Base-by-base conservation (phyloP, 2,888 invertebrate species). In the Unio pictorum region DNA sequence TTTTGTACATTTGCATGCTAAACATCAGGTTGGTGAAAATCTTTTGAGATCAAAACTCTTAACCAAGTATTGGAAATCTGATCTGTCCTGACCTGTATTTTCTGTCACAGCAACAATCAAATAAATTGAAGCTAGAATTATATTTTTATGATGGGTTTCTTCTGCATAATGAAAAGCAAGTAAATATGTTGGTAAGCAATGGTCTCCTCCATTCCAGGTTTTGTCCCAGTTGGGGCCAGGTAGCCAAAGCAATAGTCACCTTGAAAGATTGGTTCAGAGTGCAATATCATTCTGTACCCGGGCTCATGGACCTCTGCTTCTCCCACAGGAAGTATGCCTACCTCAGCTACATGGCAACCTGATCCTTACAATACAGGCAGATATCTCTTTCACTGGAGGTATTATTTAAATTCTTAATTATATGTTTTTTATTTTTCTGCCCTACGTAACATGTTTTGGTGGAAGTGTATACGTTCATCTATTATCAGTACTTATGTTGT, bases 301-400 rank as follows among this genome's bases (percentile, higher is more conserved):
- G 7, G 59, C 60, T 7, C 23, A 54, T 15, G 66, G 59, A 4
- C 76, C 84, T 8, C 58, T 80, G 55, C 73, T 85, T 20, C 57
- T 79, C 26, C 85, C 85, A 0, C 62, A 64, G 23, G 67, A 71
- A 28, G 69, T 69, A 20, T 81, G 81, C 71, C 67, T 83, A 71
- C 72, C 78, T 11, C 70, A 72, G 30, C 85, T 82, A 55, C 80
- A 79, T 4, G 79, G 78, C 11, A 62, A 72, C 57, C 73, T 83
- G 4, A 70, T 78, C 58, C 69, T 72, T 59, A 72, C 78, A 30
- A 76, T 84, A 34, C 70, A 76, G 59, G 68, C 75, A 1, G 74
- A 79, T 62, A 59, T 81, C 11, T 66, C 62, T 54, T 18, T 72
- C 0, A 58, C 56, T n/a, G 68, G 71, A 61, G 74, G 68, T 71